Evolutionary conservation across 2,888 invertebrate genomes (phyloP), one percentile per base, ranked within the genome.

Genomic region (Ophion ventricosus): DNA sequence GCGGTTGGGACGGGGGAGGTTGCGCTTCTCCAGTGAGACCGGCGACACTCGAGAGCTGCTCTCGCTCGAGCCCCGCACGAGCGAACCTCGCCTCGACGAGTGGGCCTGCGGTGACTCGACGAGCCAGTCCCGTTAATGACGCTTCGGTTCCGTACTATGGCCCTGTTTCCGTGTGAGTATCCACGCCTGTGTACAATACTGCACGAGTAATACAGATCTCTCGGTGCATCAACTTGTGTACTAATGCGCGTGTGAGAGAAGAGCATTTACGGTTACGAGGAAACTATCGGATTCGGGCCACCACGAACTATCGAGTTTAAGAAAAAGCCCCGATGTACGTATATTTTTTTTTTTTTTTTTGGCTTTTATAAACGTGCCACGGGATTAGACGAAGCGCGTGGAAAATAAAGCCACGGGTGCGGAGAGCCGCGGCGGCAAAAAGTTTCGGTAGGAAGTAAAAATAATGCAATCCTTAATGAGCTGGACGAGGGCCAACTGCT

Each of bases 381-480:
- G 64, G 56, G 72, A 82, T 82, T 66, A 77, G 40, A 77, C 57
- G 29, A 40, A 70, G 29, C 67, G 64, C 64, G 80, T 81, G 64
- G 43, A 75, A 72, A 84, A 75, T 83, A 73, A 82, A 56, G 73
- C 67, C 35, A 29, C 61, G 4, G 78, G 20, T 25, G 25, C 10
- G 72, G 14, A 49, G 54, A 63, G 43, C 26, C 14, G 20, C 57
- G 26, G 43, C 29, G 29, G 67, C 26, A 49, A 29, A 61, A 23
- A 61, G 43, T 3, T 59, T 57, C n/a, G 57, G 43, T 49, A 80
- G 80, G 67, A 78, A 84, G 83, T 80, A 86, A 90, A 90, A 87
- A 89, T 87, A 88, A 90, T 86, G 87, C 88, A 87, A 81, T 83
- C 88, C 88, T 88, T 89, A 89, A 90, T 90, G 89, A 89, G 88